These are phyloP conservation scores for Helleia helle DNA, from an alignment of 2,888 invertebrate species.

Conservation along the genomic window DNA sequence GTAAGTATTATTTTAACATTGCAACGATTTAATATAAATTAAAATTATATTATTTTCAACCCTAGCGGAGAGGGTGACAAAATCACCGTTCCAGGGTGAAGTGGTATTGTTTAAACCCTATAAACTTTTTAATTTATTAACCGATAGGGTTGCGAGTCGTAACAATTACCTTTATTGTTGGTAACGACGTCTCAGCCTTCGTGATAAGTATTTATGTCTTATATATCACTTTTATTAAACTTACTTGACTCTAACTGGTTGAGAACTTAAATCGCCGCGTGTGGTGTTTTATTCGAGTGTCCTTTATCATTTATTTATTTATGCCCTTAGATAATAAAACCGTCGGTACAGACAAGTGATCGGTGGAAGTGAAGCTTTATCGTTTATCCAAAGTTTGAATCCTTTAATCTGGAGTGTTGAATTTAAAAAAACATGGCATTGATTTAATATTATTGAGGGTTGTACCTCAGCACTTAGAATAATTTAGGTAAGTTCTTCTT, in stretches of 20 bases:
- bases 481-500: too few relatives aligned
- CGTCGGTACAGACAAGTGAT: background rate
- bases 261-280: conserved; percentile 2
- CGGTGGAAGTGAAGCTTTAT: background rate
- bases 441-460: too few relatives aligned
- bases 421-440: too few relatives aligned
- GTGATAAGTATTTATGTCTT: conserved; percentile 64
- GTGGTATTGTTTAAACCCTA: conserved; percentile 62
- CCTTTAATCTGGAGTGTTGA: too few relatives aligned
- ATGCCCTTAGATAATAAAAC: conserved; percentile 2
- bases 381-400: too few relatives aligned
- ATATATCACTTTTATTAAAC: conserved; percentile 51
- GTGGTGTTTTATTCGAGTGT: conserved; percentile 6
- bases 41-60: conserved; percentile 19
- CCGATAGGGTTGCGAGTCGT: conserved; percentile 63
- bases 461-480: too few relatives aligned
- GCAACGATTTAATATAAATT: too few relatives aligned
- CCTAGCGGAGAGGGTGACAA: conserved; percentile 42
- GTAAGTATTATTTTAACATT: background rate
- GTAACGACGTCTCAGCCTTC: conserved; percentile 71
- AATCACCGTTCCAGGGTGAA: conserved; percentile 59
- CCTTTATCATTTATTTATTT: conserved; percentile 7
- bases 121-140: conserved; percentile 71
- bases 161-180: conserved; percentile 74
- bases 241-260: conserved; percentile 12